Percentiles rank a stretch among this genome's conserved stretches.
Conservation (phyloP, 2,113 vertebrate genomes). For the Phylloscopus whistleri region DNA sequence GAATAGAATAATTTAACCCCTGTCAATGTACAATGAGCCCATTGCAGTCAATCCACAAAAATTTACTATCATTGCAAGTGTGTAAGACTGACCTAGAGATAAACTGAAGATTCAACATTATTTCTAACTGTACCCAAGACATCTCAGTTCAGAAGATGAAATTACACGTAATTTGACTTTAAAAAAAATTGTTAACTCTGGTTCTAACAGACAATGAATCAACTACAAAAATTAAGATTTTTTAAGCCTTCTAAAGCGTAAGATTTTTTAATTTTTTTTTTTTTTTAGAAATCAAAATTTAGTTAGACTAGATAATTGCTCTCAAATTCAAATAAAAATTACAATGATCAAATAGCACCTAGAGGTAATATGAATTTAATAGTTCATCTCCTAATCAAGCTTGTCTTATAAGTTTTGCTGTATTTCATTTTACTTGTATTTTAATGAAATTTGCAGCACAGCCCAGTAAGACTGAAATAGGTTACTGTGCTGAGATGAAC, state of each 20-base stretch:
- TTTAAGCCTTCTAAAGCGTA: background rate
- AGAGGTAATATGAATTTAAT: background rate
- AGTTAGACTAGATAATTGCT: background rate
- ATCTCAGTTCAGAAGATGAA: background rate
- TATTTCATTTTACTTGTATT: slow-evolving; percentile 1
- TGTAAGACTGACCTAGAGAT: background rate
- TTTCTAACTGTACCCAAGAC: background rate
- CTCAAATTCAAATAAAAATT: background rate
- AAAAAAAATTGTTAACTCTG: background rate
- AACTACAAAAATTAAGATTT: background rate
- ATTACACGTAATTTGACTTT: background rate
- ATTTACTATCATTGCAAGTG: background rate
- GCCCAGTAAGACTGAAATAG: background rate
- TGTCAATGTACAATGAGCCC: background rate
- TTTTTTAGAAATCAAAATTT: background rate
- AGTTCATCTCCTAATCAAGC: background rate
- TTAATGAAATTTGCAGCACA: slow-evolving; percentile 37
- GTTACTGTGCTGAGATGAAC: slow-evolving; percentile 33
- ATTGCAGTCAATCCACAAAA: background rate
- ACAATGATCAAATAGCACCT: background rate
- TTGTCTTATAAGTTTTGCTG: background rate
- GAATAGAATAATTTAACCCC: background rate
- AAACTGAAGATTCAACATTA: background rate
- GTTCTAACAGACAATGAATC: background rate
- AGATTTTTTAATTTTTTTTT: background rate